These are phyloP conservation scores for Xyrauchen texanus DNA, from an alignment of 2,113 vertebrate genomes.

Conservation along the genomic window DNA sequence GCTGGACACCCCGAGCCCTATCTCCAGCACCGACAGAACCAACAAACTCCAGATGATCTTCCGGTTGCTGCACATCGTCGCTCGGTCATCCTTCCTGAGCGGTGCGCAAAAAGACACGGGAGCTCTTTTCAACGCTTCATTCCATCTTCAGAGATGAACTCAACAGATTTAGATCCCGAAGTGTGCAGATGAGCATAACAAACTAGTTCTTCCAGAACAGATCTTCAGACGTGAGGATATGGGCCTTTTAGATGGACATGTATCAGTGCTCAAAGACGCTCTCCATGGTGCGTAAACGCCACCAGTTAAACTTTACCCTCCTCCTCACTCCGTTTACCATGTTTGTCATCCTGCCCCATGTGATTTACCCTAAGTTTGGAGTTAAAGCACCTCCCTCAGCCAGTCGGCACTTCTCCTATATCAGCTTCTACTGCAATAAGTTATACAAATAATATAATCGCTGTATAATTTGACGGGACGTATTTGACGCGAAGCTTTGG, in stretches of 20 bases:
- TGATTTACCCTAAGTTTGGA: slow-evolving; percentile 1
- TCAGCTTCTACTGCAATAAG: neutral
- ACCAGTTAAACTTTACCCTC: slow-evolving; percentile 13
- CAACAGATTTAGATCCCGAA: neutral
- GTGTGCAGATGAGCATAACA: neutral
- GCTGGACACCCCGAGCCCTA: slow-evolving; percentile 96
- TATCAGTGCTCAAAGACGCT: slow-evolving; percentile 48
- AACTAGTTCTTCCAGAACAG: neutral
- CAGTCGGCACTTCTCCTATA: neutral
- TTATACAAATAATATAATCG: neutral
- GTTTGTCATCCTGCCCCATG: neutral
- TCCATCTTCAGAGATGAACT: slow-evolving; percentile 9
- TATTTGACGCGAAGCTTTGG: no score
- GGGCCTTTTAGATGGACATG: neutral
- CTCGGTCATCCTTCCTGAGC: slow-evolving; percentile 87
- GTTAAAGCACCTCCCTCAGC: slow-evolving; percentile 10
- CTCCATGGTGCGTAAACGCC: slow-evolving; percentile 63
- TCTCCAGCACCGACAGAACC: slow-evolving; percentile 95
- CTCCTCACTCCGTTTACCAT: slow-evolving; percentile 18
- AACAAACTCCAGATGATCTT: slow-evolving; percentile 98
- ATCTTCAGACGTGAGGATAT: neutral
- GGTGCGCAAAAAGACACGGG: slow-evolving; percentile 31
- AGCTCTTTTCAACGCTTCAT: slow-evolving; percentile 2
- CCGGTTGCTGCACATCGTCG: slow-evolving; percentile 95
- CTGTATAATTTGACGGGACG: neutral